Evolutionary conservation across 1,140 invertebrate species (phyloP), one percentile per base, ranked within the genome.

Genomic region (Harpegnathos saltator): DNA sequence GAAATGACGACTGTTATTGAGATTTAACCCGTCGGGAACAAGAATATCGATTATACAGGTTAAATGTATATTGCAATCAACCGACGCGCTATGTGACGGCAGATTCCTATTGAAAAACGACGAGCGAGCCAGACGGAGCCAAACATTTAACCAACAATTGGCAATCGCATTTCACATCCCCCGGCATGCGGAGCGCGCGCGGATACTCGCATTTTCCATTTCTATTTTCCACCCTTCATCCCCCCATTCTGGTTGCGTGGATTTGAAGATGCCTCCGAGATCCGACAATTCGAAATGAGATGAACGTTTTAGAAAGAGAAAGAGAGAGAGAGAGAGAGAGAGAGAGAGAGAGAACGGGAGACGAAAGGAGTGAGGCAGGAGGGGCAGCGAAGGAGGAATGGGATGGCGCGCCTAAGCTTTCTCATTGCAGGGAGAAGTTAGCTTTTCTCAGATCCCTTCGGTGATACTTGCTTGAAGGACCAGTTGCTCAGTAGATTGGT

Each of bases 401-500:
- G 38, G 48, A 48, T 24, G 62, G 48, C 19, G n/a, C 61, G 50
- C 62, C 74, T 66, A 77, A 77, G 74, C 74, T 77, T 77, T 77
- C 74, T 77, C 74, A 77, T 77, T 50, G 63, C 74, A 19, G 74
- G 29, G 50, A 77, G 26, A 19, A 65, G 74, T 77, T 77, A 77
- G 74, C 74, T 77, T 77, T 77, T 77, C 74, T 77, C 62, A 77
- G 50, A 66, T 77, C 48, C 74, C 62, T 77, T 38, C 62, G 54
- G 29, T 77, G 74, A 77, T 77, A 66, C 61, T 66, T 77, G 74
- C 74, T 77, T 77, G 48, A 77, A 66, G 61, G 48, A 77, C 62
- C 74, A 77, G 74, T 77, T 77, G 74, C 61, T 77, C 74, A 77
- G 74, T 77, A 77, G 74, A 77, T 77, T 77, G 74, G 74, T 77